Conservation (phyloP, 2,113 vertebrate genomes). For the Leptosomus discolor region DNA sequence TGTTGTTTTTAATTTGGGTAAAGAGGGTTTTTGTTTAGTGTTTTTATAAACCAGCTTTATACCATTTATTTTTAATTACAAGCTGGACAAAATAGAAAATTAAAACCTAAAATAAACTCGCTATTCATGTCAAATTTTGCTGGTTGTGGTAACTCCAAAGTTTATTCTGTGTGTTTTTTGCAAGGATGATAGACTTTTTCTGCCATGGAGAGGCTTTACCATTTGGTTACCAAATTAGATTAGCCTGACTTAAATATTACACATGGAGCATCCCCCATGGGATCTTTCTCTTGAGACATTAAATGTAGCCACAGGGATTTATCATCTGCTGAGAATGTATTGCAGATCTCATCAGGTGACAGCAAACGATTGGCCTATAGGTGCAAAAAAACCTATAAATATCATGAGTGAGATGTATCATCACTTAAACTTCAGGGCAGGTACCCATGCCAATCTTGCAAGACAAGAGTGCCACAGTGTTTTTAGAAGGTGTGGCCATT, state of each 20-base stretch:
- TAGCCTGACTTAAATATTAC: neutral
- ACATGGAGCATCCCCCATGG: neutral
- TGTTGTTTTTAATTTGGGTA: slow-evolving; percentile 33
- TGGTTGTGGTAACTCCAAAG: neutral
- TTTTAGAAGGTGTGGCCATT: neutral
- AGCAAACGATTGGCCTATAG: neutral
- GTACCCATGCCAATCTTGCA: neutral
- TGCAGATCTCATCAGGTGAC: neutral
- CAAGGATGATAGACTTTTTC: neutral
- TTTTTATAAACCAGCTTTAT: slow-evolving; percentile 38
- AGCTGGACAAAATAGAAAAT: slow-evolving; percentile 41
- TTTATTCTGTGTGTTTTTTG: neutral
- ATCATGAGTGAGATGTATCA: neutral
- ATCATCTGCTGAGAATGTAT: neutral
- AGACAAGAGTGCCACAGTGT: neutral
- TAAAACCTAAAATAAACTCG: slow-evolving; percentile 26
- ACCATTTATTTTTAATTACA: slow-evolving; percentile 13
- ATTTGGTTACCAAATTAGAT: neutral
- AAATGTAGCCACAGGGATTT: neutral
- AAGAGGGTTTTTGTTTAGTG: slow-evolving; percentile 41
- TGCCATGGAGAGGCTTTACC: neutral
- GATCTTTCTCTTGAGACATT: neutral
- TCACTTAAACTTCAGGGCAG: neutral
- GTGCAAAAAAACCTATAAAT: neutral
- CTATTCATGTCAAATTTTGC: neutral